Conservation (phyloP, 2,888 invertebrate species). For the Xylota segnis region DNA sequence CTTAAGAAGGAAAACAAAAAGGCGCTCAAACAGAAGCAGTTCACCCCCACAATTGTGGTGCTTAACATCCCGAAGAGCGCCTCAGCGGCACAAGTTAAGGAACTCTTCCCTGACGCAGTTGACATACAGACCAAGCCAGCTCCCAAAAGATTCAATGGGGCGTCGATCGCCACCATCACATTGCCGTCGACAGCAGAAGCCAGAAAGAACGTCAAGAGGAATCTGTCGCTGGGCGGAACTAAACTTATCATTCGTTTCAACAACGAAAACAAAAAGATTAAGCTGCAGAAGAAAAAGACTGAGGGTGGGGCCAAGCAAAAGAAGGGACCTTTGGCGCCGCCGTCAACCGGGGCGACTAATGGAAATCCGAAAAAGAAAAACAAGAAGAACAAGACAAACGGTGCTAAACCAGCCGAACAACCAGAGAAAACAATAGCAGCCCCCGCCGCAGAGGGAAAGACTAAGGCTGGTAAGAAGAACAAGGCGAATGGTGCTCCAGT, state of each 20-base stretch:
- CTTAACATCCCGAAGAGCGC: constrained; percentile 81
- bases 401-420: background rate
- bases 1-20: constrained; percentile 79
- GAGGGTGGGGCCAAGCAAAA: background rate
- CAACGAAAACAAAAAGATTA: constrained; percentile 35
- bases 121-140: constrained; percentile 81
- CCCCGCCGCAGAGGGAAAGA: background rate
- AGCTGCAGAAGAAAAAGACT: background rate
- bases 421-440: background rate
- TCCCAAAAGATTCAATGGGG: constrained; percentile 78
- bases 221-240: constrained; percentile 78
- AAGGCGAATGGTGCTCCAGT: background rate
- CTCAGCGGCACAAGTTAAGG: constrained; percentile 79
- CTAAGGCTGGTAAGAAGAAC: background rate
- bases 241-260: constrained; percentile 79
- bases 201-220: constrained; percentile 78
- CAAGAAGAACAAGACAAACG: constrained; percentile 1
- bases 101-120: constrained; percentile 81
- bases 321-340: constrained; percentile 6
- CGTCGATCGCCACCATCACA: constrained; percentile 80
- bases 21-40: constrained; percentile 75
- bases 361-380: constrained; percentile 16
- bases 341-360: background rate
- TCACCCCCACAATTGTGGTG: constrained; percentile 81
- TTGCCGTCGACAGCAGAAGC: constrained; percentile 81